Evolutionary conservation across 2,113 vertebrate genomes (phyloP), one percentile per base, ranked within the genome.

Genomic region (Tetrax tetrax): DNA sequence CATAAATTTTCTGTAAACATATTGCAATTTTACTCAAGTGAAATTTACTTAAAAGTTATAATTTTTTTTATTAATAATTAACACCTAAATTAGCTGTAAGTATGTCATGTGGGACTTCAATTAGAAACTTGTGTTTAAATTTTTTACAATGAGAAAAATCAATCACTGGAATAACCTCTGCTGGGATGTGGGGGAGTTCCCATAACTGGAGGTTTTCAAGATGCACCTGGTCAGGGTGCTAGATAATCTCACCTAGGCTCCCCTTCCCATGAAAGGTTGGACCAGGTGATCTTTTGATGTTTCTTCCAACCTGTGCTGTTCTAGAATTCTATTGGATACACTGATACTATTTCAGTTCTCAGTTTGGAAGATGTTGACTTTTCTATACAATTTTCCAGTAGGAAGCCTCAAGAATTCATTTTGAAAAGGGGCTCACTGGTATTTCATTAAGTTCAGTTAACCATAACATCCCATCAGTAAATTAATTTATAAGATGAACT

Each of bases 401-500:
- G 85, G 75, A 91, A 93, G 35, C 59, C 77, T 14, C 59, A 72
- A 59, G 85, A 94, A 83, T n/a, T 91, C 50, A 61, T 91, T 96
- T 87, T 95, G 35, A 57, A 89, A 90, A 94, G 50, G 54, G 56
- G 24, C 74, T 93, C 63, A 53, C 70, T 85, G 69, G n/a, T 91
- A 82, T 89, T 94, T 85, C 56, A 78, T 96, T 96, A 78, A 95
- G 66, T 83, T 87, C 87, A 95, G 84, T 41, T 93, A 96, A 93
- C 82, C 95, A 96, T 70, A 94, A 83, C 75, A 66, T 50, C 45
- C 66, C 94, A 70, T 69, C 88, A 93, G 61, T 14, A 31, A 81
- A 86, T 91, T 95, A 79, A 96, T 96, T 90, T 94, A 22, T 57
- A 93, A 91, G 93, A 94, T 50, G 88, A 96, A 96, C 60, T 77